Conservation (phyloP, 2,797 vertebrate species). For the Gymnoscopelus braueri region DNA sequence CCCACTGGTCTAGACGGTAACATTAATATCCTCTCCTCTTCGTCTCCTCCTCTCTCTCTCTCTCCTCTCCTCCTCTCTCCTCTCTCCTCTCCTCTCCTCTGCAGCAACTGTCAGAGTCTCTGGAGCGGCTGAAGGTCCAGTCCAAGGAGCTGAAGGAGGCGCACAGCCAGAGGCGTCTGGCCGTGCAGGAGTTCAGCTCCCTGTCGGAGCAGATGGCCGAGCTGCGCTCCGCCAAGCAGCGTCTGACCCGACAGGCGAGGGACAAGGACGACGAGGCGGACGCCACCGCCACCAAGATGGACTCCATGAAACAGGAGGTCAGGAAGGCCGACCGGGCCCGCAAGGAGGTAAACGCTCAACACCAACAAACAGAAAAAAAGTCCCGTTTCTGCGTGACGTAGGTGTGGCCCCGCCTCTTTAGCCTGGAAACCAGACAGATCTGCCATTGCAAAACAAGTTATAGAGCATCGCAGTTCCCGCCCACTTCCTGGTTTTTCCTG, state of each 20-base stretch:
- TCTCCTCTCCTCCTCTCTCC: not conserved
- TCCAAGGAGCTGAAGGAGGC: conserved; percentile 94
- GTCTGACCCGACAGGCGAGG: conserved; percentile 89
- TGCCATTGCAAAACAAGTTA: too few species aligned
- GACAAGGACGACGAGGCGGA: conserved; percentile 96
- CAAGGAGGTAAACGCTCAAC: conserved; percentile 79
- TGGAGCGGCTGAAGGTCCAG: conserved; percentile 90
- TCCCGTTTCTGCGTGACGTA: too few species aligned
- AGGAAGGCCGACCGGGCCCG: conserved; percentile 90
- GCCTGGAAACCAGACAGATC: too few species aligned
- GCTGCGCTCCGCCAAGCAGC: conserved; percentile 91
- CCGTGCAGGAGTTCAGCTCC: conserved; percentile 93
- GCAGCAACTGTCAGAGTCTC: conserved; percentile 92
- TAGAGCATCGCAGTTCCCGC: too few species aligned
- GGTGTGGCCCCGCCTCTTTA: too few species aligned
- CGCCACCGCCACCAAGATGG: conserved; percentile 87
- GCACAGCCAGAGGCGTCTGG: conserved; percentile 91
- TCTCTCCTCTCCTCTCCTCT: not conserved
- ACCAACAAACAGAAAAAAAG: too few species aligned
- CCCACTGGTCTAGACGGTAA: too few species aligned
- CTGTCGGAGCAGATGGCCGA: conserved; percentile 91
- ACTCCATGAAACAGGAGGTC: conserved; percentile 88
- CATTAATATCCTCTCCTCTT: too few species aligned
- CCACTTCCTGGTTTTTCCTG: too few species aligned
- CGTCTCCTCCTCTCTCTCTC: too few species aligned